Evolutionary conservation across 2,797 vertebrate genomes (phyloP).

Genomic region (Pampus argenteus): DNA sequence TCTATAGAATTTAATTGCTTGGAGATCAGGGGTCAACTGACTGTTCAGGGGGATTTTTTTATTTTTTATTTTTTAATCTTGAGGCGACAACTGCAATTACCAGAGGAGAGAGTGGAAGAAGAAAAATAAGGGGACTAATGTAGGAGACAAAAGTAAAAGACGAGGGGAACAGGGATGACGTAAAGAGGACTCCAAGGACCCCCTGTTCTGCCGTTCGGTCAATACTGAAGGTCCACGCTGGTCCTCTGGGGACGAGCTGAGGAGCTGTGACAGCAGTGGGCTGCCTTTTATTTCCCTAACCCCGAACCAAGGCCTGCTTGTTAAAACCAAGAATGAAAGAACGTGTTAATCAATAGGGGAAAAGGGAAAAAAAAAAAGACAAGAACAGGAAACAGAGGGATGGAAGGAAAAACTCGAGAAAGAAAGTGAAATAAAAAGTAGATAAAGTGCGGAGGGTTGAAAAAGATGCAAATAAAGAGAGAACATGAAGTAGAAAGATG

Average conservation of each 20-base stretch:
- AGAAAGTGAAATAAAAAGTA: too few species aligned
- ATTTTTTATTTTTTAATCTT: constrained; percentile 33
- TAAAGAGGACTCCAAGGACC: constrained; percentile 61
- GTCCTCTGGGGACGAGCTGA: constrained; percentile 54
- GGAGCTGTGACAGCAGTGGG: constrained; percentile 62
- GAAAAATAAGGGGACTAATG: constrained; percentile 27
- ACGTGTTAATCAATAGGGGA: constrained; percentile 66
- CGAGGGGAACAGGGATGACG: constrained; percentile 8
- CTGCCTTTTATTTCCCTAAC: constrained; percentile 62
- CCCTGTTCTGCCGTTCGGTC: constrained; percentile 41
- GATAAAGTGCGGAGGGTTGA: too few species aligned
- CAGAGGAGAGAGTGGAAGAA: constrained; percentile 20
- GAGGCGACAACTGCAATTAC: constrained; percentile 59
- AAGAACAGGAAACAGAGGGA: too few species aligned
- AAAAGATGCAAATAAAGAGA: neutral
- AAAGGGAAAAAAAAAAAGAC: neutral
- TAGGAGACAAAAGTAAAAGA: neutral
- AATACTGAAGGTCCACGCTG: constrained; percentile 64
- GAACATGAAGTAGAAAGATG: neutral
- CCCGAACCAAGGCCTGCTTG: constrained; percentile 61
- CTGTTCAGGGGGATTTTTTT: constrained; percentile 19
- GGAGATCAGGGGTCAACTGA: constrained; percentile 50
- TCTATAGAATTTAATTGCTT: constrained; percentile 44
- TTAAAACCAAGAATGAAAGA: constrained; percentile 63
- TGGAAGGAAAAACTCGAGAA: neutral